Percentiles rank a stretch among this genome's conserved stretches.
Conservation (phyloP, 1,140 invertebrate species). For the Habropoda laboriosa region DNA sequence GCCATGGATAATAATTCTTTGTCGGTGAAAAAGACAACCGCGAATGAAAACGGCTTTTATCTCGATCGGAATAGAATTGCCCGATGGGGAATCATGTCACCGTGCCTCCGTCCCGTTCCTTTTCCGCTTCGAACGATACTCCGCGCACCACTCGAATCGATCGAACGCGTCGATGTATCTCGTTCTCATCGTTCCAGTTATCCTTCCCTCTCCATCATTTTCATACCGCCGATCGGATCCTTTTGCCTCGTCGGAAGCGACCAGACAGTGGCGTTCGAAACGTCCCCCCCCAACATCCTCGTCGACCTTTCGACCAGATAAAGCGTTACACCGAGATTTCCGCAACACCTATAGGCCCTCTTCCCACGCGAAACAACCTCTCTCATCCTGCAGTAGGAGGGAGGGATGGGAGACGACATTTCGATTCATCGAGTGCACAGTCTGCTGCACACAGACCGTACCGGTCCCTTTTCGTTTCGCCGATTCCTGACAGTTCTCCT, state of each 20-base stretch:
- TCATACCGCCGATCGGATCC: not conserved
- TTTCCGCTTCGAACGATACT: not conserved
- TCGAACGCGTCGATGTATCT: not conserved
- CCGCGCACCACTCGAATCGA: too few relatives aligned
- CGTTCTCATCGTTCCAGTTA: not conserved
- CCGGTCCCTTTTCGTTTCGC: not conserved
- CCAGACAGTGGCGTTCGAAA: too few relatives aligned
- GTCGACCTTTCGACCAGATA: too few relatives aligned
- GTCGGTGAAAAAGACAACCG: not conserved
- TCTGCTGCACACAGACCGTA: not conserved
- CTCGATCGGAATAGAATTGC: not conserved
- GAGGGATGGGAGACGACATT: too few relatives aligned
- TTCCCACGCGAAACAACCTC: not conserved
- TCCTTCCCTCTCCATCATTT: not conserved
- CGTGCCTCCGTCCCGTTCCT: not conserved
- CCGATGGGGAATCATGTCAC: conserved; percentile 10
- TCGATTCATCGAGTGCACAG: not conserved
- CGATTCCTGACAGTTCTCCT: conserved; percentile 42
- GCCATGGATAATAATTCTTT: not conserved
- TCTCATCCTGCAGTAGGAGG: too few relatives aligned
- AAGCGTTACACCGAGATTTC: too few relatives aligned
- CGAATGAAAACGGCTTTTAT: conserved; percentile 9
- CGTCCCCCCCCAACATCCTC: too few relatives aligned
- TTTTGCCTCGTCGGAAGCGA: too few relatives aligned
- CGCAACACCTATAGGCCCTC: too few relatives aligned